Conservation (phyloP, 2,113 vertebrate species). For the Pipra filicauda region DNA sequence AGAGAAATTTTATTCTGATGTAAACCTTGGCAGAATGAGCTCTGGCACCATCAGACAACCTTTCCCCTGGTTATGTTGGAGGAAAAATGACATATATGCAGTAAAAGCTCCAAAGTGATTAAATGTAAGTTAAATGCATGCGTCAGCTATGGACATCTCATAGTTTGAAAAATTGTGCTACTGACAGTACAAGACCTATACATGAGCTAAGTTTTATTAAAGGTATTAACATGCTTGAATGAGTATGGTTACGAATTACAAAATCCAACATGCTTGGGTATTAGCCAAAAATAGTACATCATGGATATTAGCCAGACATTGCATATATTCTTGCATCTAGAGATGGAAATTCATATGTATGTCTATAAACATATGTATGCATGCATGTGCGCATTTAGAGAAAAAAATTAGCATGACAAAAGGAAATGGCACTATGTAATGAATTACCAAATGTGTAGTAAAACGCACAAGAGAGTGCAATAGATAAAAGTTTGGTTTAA, state of each 20-base stretch:
- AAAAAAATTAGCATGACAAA: not conserved
- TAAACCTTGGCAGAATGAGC: not conserved
- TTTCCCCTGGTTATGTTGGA: not conserved
- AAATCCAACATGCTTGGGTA: not conserved
- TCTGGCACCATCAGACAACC: not conserved
- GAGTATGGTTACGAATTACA: not conserved
- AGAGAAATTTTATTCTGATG: not conserved
- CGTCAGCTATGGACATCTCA: not conserved
- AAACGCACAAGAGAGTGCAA: not conserved
- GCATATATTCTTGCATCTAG: not conserved
- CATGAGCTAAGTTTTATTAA: not conserved
- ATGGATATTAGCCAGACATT: not conserved
- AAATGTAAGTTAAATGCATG: not conserved
- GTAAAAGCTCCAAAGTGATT: not conserved
- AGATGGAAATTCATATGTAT: not conserved
- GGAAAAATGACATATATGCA: not conserved
- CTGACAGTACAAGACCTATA: not conserved
- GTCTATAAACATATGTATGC: not conserved
- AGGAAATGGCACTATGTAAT: not conserved
- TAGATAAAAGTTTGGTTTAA: not conserved
- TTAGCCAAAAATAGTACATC: not conserved
- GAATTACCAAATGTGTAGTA: not conserved
- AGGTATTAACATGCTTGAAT: not conserved
- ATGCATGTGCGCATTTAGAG: not conserved
- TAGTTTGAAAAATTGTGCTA: not conserved